phyloP scores from a whole-genome alignment of 2,797 vertebrate genomes.

The Cuniculus paca region DNA sequence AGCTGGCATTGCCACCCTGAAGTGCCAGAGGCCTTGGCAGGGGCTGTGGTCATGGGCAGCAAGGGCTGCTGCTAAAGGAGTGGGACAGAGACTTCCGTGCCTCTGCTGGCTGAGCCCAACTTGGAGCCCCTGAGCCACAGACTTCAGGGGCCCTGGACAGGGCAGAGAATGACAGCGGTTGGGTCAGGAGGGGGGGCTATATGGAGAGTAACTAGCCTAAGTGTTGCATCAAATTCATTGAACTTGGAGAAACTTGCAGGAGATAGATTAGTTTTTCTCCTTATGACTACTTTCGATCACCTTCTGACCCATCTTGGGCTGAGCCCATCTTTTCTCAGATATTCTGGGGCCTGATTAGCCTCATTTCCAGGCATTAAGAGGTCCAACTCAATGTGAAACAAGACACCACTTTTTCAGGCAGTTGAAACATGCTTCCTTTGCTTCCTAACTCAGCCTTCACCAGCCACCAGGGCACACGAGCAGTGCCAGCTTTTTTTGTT shows the following conservation, averaged over 20 bases:
- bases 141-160: neutral
- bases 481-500: neutral
- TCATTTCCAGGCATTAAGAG: constrained; percentile 24
- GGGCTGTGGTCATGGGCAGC: neutral
- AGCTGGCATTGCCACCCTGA: neutral
- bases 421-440: neutral
- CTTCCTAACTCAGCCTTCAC: neutral
- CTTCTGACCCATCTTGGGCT: neutral
- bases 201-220: neutral
- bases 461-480: too few relatives aligned
- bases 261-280: neutral
- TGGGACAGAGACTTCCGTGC: neutral
- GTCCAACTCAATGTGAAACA: neutral
- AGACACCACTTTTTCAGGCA: neutral
- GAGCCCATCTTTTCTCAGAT: neutral
- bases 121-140: neutral
- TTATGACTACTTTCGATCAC: neutral
- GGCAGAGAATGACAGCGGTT: neutral
- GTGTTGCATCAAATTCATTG: neutral
- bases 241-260: neutral
- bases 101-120: neutral
- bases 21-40: neutral
- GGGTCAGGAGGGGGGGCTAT: too few relatives aligned
- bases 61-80: neutral
- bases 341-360: neutral